Evolutionary conservation across 2,113 vertebrate species (phyloP), one percentile per base, ranked within the genome.

Genomic region (Ciconia maguari): DNA sequence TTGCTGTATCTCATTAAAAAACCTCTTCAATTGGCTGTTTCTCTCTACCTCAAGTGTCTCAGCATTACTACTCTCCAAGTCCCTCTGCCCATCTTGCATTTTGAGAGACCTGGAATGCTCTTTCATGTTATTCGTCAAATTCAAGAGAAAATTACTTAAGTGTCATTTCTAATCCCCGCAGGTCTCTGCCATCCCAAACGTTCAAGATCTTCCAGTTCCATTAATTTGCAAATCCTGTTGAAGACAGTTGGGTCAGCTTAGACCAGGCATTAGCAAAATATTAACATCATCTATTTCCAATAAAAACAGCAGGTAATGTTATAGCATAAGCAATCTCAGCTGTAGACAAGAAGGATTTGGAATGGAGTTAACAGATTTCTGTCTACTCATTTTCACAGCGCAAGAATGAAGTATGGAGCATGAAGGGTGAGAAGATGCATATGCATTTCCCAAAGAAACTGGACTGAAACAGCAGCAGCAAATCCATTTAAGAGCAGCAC

Each of bases 141-240:
- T 61, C 29, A 10, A 89, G 84, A 79, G 61, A 90, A 84, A 95
- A 82, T 89, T 41, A 69, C 65, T 96, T 64, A 76, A 89, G 93
- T 76, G 66, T 79, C 82, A 94, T 93, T 93, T 76, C 82, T 90
- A 91, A 95, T 87, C 87, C 75, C 87, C 74, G 46, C 77, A 86
- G 90, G 36, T 92, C 70, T 77, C 82, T n/a, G 62, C 77, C 58
- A 62, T 42, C 78, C 79, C 54, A 7, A 88, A 64, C 1, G 4
- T 72, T 93, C 92, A 90, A 54, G 85, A 92, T 80, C 75, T 92
- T 93, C 85, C 75, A 85, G 62, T 57, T 54, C 71, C 75, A 65
- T 77, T 92, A 74, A 88, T 62, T 69, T 34, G 66, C 54, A 87
- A 71, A 88, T 93, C 82, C 90, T 92, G 75, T 42, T 90, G 48